Evolutionary conservation across 2,888 invertebrate genomes (phyloP).

Genomic region (Julus scanicus): DNA sequence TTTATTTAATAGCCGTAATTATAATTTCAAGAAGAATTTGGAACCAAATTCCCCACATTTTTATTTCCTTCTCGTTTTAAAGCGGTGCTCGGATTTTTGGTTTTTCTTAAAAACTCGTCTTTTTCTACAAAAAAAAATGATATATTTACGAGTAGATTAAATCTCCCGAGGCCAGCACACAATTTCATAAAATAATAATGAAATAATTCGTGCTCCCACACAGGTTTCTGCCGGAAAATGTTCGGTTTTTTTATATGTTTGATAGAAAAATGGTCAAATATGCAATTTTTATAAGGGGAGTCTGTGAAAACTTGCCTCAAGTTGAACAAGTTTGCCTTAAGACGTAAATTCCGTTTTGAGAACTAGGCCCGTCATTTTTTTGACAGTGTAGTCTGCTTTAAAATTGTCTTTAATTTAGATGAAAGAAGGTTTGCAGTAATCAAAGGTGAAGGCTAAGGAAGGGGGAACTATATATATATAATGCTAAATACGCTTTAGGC

Average conservation of each 20-base stretch:
- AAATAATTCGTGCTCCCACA: neutral
- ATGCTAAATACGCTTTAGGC: conserved; percentile 18
- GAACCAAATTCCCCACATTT: neutral
- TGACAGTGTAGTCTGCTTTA: neutral
- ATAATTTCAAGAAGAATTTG: conserved; percentile 5
- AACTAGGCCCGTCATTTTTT: neutral
- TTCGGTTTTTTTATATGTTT: neutral
- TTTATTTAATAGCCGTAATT: conserved; percentile 2
- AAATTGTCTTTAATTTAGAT: conserved; percentile 4
- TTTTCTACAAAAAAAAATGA: neutral
- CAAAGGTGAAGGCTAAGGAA: conserved; percentile 7
- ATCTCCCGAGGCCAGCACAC: neutral
- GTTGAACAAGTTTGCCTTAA: conserved; percentile 7
- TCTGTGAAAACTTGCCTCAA: neutral
- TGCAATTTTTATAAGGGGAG: neutral
- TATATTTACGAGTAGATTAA: neutral
- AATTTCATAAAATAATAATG: neutral
- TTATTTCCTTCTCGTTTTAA: neutral
- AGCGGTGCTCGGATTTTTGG: neutral
- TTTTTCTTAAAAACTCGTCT: neutral
- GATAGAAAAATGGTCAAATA: neutral
- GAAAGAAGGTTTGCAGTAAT: conserved; percentile 26
- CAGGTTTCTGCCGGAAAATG: neutral
- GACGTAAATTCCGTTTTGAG: neutral
- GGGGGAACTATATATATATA: neutral